Evolutionary conservation across 1,140 invertebrate species (phyloP), one percentile per base, ranked within the genome.

Genomic region (Latrodectus geometricus): DNA sequence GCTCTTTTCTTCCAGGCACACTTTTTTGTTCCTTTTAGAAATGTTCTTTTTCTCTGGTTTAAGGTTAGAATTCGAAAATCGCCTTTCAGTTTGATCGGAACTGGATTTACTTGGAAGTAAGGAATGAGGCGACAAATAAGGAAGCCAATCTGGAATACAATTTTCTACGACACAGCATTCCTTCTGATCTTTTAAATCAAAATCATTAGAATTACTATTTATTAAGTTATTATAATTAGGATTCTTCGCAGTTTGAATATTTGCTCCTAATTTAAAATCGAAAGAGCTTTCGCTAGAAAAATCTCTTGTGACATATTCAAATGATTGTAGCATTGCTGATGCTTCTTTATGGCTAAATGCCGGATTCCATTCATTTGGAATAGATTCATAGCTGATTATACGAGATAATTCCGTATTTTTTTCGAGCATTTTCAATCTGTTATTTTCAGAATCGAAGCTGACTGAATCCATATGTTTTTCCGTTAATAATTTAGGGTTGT

Each of bases 1-100:
- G 21, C 85, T 87, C 52, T 75, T 86, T 4, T 78, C 74, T 78
- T 78, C 69, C 5, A 86, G n/a, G 23, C 11, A 61, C 11, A 61
- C 54, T 61, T 17, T 61, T 8, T 61, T 11, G 0, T 61, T 14
- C 11, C 8, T 11, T 61, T 14, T 11, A 17, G 54, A 17, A 61
- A 4, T 61, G 8, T 11, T 61, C 2, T 61, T 61, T 17, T 61
- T 61, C 54, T 2, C 11, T 61, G 54, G 11, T 17, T 17, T 61
- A 14, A 2, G 17, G 8, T 61, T 61, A 11, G 1, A 35, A 35
- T 35, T 35, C 35, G 35, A 35, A 35, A 35, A 35, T 35, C 35
- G 35, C 0, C 8, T 8, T 61, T 17, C 11, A 8, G 2, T 61
- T 61, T 61, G 54, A 61, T 14, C 11, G 54, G 35, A 35, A 35